A percentile compares a stretch with the other conserved stretches of the same genome.
Conservation (phyloP, 2,797 vertebrate genomes). For the Lepilemur ruficaudatus region DNA sequence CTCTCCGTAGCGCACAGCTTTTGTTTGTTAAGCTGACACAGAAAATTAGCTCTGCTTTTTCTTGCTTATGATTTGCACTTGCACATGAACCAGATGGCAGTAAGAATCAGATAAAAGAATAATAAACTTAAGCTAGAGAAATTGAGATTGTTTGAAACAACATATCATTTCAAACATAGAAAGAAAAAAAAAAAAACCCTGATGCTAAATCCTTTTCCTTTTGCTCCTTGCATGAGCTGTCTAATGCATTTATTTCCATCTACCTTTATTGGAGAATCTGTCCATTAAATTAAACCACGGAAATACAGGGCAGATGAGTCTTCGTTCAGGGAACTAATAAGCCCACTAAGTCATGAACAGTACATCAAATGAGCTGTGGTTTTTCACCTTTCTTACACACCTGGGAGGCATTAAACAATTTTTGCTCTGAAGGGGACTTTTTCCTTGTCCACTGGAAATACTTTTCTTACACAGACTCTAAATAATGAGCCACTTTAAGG, state of each 20-base stretch:
- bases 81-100: constrained; percentile 53
- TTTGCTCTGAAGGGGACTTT: constrained; percentile 70
- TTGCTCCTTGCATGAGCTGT: constrained; percentile 58
- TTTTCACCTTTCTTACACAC: constrained; percentile 81
- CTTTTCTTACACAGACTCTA: constrained; percentile 60
- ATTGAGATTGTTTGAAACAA: constrained; percentile 73
- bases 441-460: constrained; percentile 72
- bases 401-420: constrained; percentile 79
- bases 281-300: constrained; percentile 73
- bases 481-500: constrained; percentile 77
- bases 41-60: constrained; percentile 76
- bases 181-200: neutral
- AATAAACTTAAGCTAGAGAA: constrained; percentile 68
- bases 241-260: constrained; percentile 72
- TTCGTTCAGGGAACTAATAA: constrained; percentile 75
- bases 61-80: constrained; percentile 64
- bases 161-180: constrained; percentile 60
- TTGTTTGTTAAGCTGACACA: constrained; percentile 78
- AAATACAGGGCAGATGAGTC: constrained; percentile 71
- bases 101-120: constrained; percentile 70
- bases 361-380: constrained; percentile 47
- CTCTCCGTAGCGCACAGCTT: constrained; percentile 63
- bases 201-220: constrained; percentile 63
- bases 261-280: constrained; percentile 70
- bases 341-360: constrained; percentile 69